Percentiles rank a stretch among this genome's conserved stretches.
Conservation (phyloP, 2,113 vertebrate species). For the Pachycephala philippinensis region DNA sequence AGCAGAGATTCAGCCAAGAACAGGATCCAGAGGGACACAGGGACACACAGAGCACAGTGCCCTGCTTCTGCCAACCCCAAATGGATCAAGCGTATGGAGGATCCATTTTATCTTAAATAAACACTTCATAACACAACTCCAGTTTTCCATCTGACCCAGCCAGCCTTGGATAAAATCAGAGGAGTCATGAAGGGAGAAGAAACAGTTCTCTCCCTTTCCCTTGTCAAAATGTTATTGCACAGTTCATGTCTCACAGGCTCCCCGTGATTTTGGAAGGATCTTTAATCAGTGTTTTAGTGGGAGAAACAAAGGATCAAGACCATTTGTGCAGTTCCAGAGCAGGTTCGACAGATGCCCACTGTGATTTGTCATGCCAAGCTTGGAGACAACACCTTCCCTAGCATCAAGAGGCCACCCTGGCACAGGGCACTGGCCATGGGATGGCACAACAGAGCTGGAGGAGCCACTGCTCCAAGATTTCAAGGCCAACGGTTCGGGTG, state of each 20-base stretch:
- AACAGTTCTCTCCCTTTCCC: neutral
- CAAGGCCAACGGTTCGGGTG: neutral
- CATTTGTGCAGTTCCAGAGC: neutral
- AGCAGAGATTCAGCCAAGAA: neutral
- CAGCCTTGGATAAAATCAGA: neutral
- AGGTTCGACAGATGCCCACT: accelerated
- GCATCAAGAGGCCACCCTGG: neutral
- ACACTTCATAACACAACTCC: neutral
- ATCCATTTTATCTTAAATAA: neutral
- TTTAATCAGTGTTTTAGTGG: neutral
- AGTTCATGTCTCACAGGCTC: neutral
- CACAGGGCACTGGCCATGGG: accelerated
- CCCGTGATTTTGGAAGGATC: accelerated
- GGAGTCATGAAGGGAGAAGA: neutral
- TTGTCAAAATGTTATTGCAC: neutral
- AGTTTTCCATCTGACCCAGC: neutral
- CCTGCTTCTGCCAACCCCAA: neutral
- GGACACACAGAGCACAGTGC: neutral
- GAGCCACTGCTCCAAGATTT: accelerated
- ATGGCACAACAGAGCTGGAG: accelerated
- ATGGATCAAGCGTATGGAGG: accelerated
- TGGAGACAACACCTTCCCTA: neutral
- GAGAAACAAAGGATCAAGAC: neutral
- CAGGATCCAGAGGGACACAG: neutral
- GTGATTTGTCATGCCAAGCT: neutral